phyloP scores from a whole-genome alignment of 2,888 invertebrate species.

The Adineta ricciae region DNA sequence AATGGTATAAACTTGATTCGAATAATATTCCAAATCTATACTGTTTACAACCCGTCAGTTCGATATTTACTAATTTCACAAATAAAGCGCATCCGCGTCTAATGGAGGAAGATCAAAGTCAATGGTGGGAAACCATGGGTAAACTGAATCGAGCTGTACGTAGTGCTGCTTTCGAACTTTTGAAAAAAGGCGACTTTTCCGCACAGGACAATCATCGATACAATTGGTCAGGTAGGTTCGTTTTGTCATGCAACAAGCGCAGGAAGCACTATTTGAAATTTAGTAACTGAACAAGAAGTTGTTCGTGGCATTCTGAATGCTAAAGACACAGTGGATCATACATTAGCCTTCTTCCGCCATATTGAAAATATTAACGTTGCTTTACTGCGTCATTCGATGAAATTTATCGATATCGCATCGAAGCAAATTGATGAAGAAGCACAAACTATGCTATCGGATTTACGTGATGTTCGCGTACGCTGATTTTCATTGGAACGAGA shows the following conservation, averaged over 20 bases:
- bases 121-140: constrained; percentile 92
- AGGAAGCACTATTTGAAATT: background rate
- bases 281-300: constrained; percentile 92
- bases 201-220: constrained; percentile 30
- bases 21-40: constrained; percentile 68
- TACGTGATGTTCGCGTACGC: constrained; percentile 78
- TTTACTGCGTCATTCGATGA: constrained; percentile 66
- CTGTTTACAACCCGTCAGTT: constrained; percentile 65
- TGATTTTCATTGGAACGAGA: constrained; percentile 44
- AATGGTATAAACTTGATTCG: constrained; percentile 62
- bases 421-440: constrained; percentile 84
- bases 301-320: constrained; percentile 86
- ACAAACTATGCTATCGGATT: constrained; percentile 70
- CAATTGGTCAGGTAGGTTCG: constrained; percentile 29
- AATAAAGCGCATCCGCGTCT: constrained; percentile 85
- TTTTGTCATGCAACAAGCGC: background rate
- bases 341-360: constrained; percentile 77
- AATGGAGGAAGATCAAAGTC: constrained; percentile 84
- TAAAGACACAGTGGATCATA: constrained; percentile 85
- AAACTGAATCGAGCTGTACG: constrained; percentile 88
- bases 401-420: constrained; percentile 77
- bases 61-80: constrained; percentile 88
- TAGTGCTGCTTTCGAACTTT: constrained; percentile 77
- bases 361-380: constrained; percentile 94
- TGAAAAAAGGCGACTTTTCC: constrained; percentile 53